phyloP scores from a whole-genome alignment of 2,113 vertebrate genomes.

The Aythya baeri region DNA sequence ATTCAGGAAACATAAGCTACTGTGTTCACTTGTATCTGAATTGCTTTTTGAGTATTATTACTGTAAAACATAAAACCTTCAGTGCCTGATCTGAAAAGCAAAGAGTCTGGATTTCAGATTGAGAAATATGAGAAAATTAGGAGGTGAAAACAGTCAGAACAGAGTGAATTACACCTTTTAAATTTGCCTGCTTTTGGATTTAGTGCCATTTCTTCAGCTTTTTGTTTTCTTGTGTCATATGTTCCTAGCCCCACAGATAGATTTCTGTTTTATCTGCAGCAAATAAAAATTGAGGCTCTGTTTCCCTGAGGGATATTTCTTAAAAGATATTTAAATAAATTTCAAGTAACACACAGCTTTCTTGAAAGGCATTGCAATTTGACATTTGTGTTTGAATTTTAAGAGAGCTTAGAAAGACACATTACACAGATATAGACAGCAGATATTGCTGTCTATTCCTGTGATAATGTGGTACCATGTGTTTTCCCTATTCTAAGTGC shows the following conservation, averaged over 20 bases:
- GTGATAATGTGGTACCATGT: conserved; percentile 49
- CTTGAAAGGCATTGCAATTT: conserved; percentile 51
- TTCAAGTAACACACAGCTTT: conserved; percentile 47
- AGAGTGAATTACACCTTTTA: not conserved
- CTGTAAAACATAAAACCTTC: not conserved
- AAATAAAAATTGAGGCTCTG: conserved; percentile 28
- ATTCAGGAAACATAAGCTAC: not conserved
- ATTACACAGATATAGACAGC: not conserved
- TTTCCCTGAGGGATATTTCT: conserved; percentile 38
- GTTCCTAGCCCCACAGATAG: not conserved
- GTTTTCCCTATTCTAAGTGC: conserved; percentile 12
- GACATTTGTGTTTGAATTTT: conserved; percentile 65
- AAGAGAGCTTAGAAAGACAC: conserved; percentile 30
- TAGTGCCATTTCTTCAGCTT: not conserved
- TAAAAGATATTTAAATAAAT: conserved; percentile 67
- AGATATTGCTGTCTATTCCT: conserved; percentile 43
- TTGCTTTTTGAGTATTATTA: conserved; percentile 4
- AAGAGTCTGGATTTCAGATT: not conserved
- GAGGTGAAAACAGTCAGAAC: conserved; percentile 8
- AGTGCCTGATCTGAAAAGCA: not conserved
- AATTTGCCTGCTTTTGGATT: not conserved
- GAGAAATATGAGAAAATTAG: conserved; percentile 25
- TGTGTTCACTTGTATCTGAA: not conserved
- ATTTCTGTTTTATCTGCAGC: conserved; percentile 17
- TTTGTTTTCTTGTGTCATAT: not conserved